These are phyloP conservation scores for Coecobrya sp. DNA, from an alignment of 2,888 invertebrate species.

Conservation along the genomic window DNA sequence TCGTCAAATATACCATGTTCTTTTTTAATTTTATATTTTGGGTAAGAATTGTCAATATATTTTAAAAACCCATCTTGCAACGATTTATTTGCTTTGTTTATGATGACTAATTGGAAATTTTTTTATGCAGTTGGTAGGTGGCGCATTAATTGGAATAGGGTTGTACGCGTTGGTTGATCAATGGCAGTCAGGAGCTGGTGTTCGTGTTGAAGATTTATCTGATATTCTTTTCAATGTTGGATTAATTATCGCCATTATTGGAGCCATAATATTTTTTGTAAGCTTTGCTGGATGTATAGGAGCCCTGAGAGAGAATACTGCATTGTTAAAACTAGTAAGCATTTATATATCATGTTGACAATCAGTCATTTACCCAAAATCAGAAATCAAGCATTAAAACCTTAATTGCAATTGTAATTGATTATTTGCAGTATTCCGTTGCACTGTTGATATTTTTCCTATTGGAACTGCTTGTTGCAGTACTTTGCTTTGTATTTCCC, in stretches of 20 bases:
- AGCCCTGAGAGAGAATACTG: slow-evolving; percentile 96
- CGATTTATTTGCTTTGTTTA: background rate
- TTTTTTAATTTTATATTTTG: slow-evolving; percentile 96
- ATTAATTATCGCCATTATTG: slow-evolving; percentile 94
- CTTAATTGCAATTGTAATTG: background rate
- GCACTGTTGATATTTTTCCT: slow-evolving; percentile 96
- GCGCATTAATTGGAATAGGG: slow-evolving; percentile 95
- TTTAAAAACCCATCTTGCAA: too few relatives aligned
- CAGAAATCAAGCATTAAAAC: background rate
- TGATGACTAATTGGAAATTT: background rate
- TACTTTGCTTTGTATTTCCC: slow-evolving; percentile 97
- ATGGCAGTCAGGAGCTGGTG: slow-evolving; percentile 95
- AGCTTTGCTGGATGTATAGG: slow-evolving; percentile 98
- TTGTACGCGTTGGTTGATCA: slow-evolving; percentile 97
- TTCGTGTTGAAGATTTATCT: slow-evolving; percentile 95
- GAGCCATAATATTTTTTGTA: slow-evolving; percentile 95
- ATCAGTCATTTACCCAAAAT: background rate
- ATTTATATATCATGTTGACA: slow-evolving; percentile 41
- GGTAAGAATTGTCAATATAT: slow-evolving; percentile 91
- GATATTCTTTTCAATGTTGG: slow-evolving; percentile 96
- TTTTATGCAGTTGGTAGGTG: slow-evolving; percentile 94
- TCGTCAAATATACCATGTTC: slow-evolving; percentile 96
- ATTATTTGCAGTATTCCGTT: slow-evolving; percentile 93
- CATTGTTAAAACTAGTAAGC: slow-evolving; percentile 96
- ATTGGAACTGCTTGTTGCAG: slow-evolving; percentile 96